Percentiles rank a stretch among this genome's conserved stretches.
Conservation (phyloP, 1,140 invertebrate genomes). For the Heliothis subflexa region DNA sequence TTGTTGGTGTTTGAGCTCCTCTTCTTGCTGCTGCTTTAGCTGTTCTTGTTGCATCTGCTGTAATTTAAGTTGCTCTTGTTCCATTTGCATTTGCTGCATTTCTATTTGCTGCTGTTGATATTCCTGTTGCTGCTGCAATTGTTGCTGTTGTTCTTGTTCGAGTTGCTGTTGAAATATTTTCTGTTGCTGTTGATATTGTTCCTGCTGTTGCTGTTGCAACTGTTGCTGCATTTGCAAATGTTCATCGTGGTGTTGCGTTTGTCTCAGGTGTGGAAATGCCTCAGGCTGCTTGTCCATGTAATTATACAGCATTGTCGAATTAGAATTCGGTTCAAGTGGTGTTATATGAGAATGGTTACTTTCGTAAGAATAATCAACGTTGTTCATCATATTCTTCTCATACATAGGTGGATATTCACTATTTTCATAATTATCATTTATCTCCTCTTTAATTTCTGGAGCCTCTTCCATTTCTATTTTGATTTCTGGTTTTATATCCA, state of each 20-base stretch:
- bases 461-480: slow-evolving; percentile 72
- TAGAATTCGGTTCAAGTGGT: slow-evolving; percentile 44
- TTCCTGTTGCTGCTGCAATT: background rate
- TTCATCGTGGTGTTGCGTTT: background rate
- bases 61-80: slow-evolving; percentile 1
- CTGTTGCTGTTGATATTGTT: slow-evolving; percentile 1
- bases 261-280: background rate
- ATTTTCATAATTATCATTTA: slow-evolving; percentile 56
- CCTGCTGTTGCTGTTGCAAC: background rate
- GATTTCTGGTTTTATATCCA: slow-evolving; percentile 66
- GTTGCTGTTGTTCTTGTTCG: background rate
- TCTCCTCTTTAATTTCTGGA: slow-evolving; percentile 63
- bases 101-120: slow-evolving; percentile 14
- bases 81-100: background rate
- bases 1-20: slow-evolving; percentile 27
- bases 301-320: slow-evolving; percentile 55
- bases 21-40: background rate
- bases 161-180: background rate
- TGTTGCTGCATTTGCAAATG: background rate
- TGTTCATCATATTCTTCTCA: slow-evolving; percentile 60
- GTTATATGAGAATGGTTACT: slow-evolving; percentile 50
- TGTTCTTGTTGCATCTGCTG: background rate
- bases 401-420: slow-evolving; percentile 58
- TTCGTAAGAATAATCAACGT: slow-evolving; percentile 68
- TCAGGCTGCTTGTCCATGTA: slow-evolving; percentile 47